A percentile compares a stretch with the other conserved stretches of the same genome.
These are phyloP conservation scores for Hippocampus abdominalis DNA, from an alignment of 2,113 vertebrate species.

Conservation along the genomic window DNA sequence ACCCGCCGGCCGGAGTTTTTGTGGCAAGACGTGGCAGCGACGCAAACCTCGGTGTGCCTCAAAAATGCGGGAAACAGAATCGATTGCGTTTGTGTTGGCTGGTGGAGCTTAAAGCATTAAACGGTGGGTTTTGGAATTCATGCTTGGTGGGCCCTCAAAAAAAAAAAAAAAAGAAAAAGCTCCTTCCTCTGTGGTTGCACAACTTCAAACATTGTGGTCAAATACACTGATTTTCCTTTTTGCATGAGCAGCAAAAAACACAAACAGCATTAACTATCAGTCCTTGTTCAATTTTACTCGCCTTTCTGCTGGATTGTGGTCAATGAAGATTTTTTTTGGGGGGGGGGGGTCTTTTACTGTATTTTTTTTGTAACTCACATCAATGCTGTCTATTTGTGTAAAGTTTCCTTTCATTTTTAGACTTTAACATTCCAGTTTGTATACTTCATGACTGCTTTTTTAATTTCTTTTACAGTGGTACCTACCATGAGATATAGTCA, in stretches of 20 bases:
- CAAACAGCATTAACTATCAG: not conserved
- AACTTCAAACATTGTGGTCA: slow-evolving; percentile 3
- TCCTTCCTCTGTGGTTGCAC: slow-evolving; percentile 11
- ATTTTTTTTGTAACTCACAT: not conserved
- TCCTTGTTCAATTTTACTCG: not conserved
- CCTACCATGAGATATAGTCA: too few species aligned
- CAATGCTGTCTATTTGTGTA: not conserved
- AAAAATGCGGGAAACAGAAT: slow-evolving; percentile 34
- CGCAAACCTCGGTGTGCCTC: slow-evolving; percentile 27
- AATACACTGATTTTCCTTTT: not conserved
- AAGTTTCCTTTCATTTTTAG: too few species aligned
- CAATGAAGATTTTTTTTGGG: not conserved
- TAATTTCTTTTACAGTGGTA: too few species aligned
- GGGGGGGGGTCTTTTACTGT: not conserved
- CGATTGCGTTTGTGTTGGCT: slow-evolving; percentile 33
- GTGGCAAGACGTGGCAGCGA: slow-evolving; percentile 36
- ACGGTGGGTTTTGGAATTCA: slow-evolving; percentile 22
- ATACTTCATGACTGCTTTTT: too few species aligned
- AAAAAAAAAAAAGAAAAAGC: not conserved
- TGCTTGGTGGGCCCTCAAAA: slow-evolving; percentile 17
- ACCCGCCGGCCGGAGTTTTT: slow-evolving; percentile 40
- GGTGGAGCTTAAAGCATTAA: slow-evolving; percentile 19
- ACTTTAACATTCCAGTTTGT: too few species aligned
- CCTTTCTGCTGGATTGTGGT: not conserved
- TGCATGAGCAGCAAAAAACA: slow-evolving; percentile 4